Evolutionary conservation across 2,113 vertebrate genomes (phyloP).

Genomic region (Chauna torquata): DNA sequence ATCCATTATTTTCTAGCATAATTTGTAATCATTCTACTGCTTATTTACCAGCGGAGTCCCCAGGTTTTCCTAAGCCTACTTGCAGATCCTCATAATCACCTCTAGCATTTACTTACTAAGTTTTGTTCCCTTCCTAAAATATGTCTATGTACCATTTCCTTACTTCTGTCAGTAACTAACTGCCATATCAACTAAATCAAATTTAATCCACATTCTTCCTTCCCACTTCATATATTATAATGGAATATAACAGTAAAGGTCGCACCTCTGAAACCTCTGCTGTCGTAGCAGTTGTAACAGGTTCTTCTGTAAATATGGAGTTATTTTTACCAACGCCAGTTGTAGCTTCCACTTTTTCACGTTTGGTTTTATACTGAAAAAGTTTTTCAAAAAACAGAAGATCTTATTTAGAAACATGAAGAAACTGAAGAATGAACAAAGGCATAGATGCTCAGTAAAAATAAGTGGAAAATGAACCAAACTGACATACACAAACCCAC

Average conservation of each 20-base stretch:
- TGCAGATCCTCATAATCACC: background rate
- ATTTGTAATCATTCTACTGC: background rate
- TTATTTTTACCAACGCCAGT: conserved; percentile 35
- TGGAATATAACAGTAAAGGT: background rate
- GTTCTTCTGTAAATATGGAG: conserved; percentile 7
- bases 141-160: background rate
- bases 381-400: background rate
- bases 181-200: background rate
- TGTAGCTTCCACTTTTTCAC: conserved; percentile 79
- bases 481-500: background rate
- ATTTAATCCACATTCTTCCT: background rate
- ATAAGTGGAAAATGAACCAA: background rate
- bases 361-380: conserved; percentile 93
- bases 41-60: background rate
- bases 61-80: background rate
- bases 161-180: background rate
- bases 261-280: conserved; percentile 74
- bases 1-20: background rate
- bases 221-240: background rate
- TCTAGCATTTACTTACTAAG: background rate
- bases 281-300: conserved; percentile 71
- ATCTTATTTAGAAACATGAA: background rate
- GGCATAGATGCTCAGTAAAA: background rate
- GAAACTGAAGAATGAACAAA: background rate
- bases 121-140: background rate